These are phyloP conservation scores for Cuniculus paca DNA, from an alignment of 2,797 vertebrate species.

Conservation along the genomic window DNA sequence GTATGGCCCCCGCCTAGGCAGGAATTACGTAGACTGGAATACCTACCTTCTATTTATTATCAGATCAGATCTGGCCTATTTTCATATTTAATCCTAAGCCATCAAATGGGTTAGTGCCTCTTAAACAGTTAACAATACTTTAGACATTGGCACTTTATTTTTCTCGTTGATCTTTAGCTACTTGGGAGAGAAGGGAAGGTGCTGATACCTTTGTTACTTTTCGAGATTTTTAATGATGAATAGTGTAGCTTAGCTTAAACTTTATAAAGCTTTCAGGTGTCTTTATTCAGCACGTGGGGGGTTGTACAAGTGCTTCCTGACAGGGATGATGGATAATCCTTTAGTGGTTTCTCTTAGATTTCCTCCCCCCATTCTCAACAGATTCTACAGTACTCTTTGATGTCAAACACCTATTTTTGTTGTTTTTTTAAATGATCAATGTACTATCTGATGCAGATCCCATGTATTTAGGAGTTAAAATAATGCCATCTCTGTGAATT, in stretches of 20 bases:
- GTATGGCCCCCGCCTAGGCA: slow-evolving; percentile 73
- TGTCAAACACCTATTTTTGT: slow-evolving; percentile 65
- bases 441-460: slow-evolving; percentile 59
- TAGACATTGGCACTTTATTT: slow-evolving; percentile 84
- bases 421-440: slow-evolving; percentile 71
- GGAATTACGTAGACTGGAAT: slow-evolving; percentile 75
- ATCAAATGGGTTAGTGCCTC: slow-evolving; percentile 85
- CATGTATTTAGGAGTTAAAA: slow-evolving; percentile 59
- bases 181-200: slow-evolving; percentile 69
- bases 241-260: slow-evolving; percentile 58
- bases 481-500: slow-evolving; percentile 71
- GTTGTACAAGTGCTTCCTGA: slow-evolving; percentile 64
- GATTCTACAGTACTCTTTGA: not conserved
- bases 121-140: slow-evolving; percentile 74
- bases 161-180: slow-evolving; percentile 78
- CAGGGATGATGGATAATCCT: slow-evolving; percentile 60
- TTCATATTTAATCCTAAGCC: slow-evolving; percentile 85
- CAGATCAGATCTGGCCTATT: slow-evolving; percentile 84
- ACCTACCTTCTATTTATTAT: slow-evolving; percentile 80
- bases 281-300: slow-evolving; percentile 68
- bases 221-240: slow-evolving; percentile 70
- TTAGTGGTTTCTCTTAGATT: slow-evolving; percentile 24
- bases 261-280: slow-evolving; percentile 82
- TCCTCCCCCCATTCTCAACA: slow-evolving; percentile 16
- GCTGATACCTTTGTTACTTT: slow-evolving; percentile 76